A percentile compares a stretch with the other conserved stretches of the same genome.
Evolutionary conservation across 2,888 invertebrate genomes (phyloP).

Genomic region (Coelogynopora nodosa): DNA sequence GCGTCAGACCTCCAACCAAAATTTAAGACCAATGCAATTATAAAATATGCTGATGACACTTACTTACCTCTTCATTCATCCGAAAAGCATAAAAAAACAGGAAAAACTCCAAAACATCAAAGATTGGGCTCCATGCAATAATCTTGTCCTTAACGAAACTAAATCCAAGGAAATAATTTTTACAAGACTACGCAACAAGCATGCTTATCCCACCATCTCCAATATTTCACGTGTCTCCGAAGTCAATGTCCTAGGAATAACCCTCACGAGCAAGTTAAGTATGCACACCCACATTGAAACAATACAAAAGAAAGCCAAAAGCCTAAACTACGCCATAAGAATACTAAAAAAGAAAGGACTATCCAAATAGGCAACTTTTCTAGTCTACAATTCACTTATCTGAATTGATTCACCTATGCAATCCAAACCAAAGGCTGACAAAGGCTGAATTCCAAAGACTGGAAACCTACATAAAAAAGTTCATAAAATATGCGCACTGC

Average conservation of each 20-base stretch:
- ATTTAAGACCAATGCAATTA: too few relatives aligned
- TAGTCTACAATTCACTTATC: not conserved
- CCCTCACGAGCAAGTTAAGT: not conserved
- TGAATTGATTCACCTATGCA: not conserved
- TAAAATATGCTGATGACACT: too few relatives aligned
- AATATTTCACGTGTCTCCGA: not conserved
- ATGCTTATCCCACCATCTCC: not conserved
- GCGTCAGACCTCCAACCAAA: too few relatives aligned
- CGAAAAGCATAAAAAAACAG: too few relatives aligned
- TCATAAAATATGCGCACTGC: too few relatives aligned
- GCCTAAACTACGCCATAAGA: not conserved
- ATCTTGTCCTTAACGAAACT: too few relatives aligned
- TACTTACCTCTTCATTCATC: too few relatives aligned
- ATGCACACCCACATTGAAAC: not conserved
- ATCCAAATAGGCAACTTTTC: not conserved
- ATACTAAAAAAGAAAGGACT: not conserved
- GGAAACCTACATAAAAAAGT: not conserved
- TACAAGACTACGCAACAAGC: not conserved
- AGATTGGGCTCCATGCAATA: too few relatives aligned
- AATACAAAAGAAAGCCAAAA: not conserved
- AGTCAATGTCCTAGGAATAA: not conserved
- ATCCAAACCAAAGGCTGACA: not conserved
- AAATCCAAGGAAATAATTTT: not conserved
- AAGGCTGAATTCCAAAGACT: not conserved
- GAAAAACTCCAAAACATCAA: too few relatives aligned